Evolutionary conservation across 2,888 invertebrate species (phyloP).

Genomic region (Gasteruption jaculator): DNA sequence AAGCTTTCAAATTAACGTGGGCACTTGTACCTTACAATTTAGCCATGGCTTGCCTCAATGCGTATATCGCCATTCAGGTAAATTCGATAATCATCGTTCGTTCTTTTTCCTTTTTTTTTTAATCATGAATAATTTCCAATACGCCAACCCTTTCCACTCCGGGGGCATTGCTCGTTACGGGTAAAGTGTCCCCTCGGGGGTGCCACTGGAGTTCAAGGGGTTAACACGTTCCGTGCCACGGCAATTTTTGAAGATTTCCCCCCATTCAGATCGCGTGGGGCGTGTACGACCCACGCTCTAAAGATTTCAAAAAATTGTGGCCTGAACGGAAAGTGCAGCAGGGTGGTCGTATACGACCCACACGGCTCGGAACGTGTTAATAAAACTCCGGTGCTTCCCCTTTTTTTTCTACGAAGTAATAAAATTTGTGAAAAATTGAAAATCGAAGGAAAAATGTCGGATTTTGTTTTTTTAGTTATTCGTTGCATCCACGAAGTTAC

Average conservation of each 20-base stretch:
- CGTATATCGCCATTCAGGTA: slow-evolving; percentile 78
- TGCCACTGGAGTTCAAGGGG: too few relatives aligned
- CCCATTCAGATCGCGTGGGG: too few relatives aligned
- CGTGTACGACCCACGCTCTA: too few relatives aligned
- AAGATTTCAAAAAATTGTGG: too few relatives aligned
- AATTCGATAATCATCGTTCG: too few relatives aligned
- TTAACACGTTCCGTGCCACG: too few relatives aligned
- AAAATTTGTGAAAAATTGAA: background rate
- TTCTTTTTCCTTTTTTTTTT: background rate
- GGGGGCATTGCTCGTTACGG: slow-evolving; percentile 9
- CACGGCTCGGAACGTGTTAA: too few relatives aligned
- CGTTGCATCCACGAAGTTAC: slow-evolving; percentile 67
- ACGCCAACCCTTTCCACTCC: too few relatives aligned
- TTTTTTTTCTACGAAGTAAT: background rate
- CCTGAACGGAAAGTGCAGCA: too few relatives aligned
- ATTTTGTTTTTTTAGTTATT: slow-evolving; percentile 54
- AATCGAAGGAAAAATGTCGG: background rate
- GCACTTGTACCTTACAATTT: slow-evolving; percentile 81
- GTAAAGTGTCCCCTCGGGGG: background rate
- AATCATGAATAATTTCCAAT: slow-evolving; percentile 2
- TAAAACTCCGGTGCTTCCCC: too few relatives aligned
- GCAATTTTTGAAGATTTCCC: too few relatives aligned
- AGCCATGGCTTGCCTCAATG: slow-evolving; percentile 76
- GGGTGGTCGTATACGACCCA: too few relatives aligned
- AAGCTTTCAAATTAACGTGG: slow-evolving; percentile 72